Evolutionary conservation across 2,113 vertebrate species (phyloP).

Genomic region (Pyrgilauda ruficollis): DNA sequence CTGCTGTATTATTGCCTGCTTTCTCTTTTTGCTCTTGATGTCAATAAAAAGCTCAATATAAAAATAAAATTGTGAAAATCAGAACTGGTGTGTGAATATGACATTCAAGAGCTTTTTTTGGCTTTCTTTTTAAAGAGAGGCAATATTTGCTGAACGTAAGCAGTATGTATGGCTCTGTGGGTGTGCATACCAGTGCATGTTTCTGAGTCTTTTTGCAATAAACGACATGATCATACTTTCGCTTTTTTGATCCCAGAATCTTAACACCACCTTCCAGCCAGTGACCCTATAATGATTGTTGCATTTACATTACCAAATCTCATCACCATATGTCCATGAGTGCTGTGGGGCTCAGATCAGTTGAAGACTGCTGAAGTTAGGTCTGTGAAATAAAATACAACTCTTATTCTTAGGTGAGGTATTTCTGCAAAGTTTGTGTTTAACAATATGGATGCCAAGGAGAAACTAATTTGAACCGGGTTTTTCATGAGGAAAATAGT

Average conservation of each 20-base stretch:
- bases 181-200: background rate
- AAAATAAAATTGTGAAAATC: background rate
- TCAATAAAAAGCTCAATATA: constrained; percentile 3
- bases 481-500: background rate
- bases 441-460: background rate
- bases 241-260: constrained; percentile 11
- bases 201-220: background rate
- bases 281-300: background rate
- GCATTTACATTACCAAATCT: background rate
- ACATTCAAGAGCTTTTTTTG: background rate
- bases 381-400: background rate
- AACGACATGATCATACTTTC: background rate
- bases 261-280: constrained; percentile 2
- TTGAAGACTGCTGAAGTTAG: background rate
- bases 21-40: background rate
- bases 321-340: background rate
- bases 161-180: background rate
- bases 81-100: background rate
- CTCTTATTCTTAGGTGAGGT: background rate
- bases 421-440: background rate
- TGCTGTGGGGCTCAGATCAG: background rate
- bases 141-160: background rate
- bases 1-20: background rate
- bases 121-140: background rate
- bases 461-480: background rate